Evolutionary conservation across 2,113 vertebrate genomes (phyloP).

Genomic region (Meleagris gallopavo): DNA sequence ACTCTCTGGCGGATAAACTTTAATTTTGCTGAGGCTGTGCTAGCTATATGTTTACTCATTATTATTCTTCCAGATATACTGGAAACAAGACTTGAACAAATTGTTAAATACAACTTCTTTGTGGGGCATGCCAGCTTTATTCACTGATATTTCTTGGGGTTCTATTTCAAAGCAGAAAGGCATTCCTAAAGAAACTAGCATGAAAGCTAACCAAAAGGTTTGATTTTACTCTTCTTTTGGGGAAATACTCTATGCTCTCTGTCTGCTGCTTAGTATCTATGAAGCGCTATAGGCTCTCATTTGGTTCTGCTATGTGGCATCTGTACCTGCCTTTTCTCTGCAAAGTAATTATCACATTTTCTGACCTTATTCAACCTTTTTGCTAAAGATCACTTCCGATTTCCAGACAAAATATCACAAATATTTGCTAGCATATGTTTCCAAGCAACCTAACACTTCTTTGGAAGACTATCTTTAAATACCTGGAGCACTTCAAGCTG

Average conservation of each 20-base stretch:
- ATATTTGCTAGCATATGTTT: conserved; percentile 8
- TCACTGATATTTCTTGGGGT: not conserved
- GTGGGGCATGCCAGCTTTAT: not conserved
- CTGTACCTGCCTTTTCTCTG: not conserved
- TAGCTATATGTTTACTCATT: not conserved
- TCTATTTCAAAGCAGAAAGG: not conserved
- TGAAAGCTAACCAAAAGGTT: not conserved
- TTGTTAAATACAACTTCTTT: not conserved
- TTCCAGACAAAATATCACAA: not conserved
- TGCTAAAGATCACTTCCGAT: not conserved
- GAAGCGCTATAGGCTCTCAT: not conserved
- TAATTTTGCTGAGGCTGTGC: not conserved
- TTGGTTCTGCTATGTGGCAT: not conserved
- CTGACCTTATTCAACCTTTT: not conserved
- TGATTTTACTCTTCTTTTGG: not conserved
- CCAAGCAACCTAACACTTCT: conserved; percentile 13
- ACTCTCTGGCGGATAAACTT: not conserved
- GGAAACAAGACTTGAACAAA: not conserved
- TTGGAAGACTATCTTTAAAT: conserved; percentile 8
- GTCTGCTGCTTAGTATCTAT: not conserved
- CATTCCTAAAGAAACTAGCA: not conserved
- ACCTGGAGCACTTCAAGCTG: conserved; percentile 1
- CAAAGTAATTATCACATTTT: not conserved
- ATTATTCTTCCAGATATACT: not conserved
- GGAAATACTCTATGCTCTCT: not conserved